Conservation (phyloP, 92 coral and sea anemone genomes). For the Siderastrea radians region DNA sequence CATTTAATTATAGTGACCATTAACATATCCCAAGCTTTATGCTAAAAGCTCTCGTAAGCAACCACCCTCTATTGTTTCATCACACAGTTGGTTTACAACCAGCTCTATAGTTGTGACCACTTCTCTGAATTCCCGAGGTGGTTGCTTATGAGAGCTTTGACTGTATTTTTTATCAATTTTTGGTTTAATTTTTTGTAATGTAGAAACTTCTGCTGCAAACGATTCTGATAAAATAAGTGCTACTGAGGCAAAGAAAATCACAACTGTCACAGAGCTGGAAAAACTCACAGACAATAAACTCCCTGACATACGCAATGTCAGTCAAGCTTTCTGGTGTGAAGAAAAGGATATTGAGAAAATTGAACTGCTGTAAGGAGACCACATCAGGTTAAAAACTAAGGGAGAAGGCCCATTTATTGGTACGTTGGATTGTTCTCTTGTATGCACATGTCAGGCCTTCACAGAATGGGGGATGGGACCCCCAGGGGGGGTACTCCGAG, state of each 20-base stretch:
- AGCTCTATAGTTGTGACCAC: too few relatives aligned
- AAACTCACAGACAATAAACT: constrained; percentile 73
- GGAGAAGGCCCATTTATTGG: constrained; percentile 96
- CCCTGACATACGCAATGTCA: constrained; percentile 47
- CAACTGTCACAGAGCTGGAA: constrained; percentile 61
- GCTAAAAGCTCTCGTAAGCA: too few relatives aligned
- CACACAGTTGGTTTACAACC: too few relatives aligned
- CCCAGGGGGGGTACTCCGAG: too few relatives aligned
- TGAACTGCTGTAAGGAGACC: constrained; percentile 80
- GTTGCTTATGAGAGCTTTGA: too few relatives aligned
- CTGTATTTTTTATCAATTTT: neutral
- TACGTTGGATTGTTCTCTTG: constrained; percentile 3
- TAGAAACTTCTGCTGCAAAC: constrained; percentile 72
- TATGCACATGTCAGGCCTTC: too few relatives aligned
- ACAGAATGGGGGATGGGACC: too few relatives aligned
- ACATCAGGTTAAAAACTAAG: constrained; percentile 83
- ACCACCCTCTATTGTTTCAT: too few relatives aligned
- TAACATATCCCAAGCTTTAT: too few relatives aligned
- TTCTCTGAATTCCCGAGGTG: too few relatives aligned
- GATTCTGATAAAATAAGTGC: constrained; percentile 80
- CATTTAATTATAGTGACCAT: too few relatives aligned
- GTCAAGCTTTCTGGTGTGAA: constrained; percentile 85
- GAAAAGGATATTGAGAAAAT: constrained; percentile 76
- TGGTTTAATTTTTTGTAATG: neutral
- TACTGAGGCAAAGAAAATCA: constrained; percentile 56